A percentile compares a stretch with the other conserved stretches of the same genome.
These are phyloP conservation scores for Gadus macrocephalus DNA, from an alignment of 2,113 vertebrate genomes.

Conservation along the genomic window DNA sequence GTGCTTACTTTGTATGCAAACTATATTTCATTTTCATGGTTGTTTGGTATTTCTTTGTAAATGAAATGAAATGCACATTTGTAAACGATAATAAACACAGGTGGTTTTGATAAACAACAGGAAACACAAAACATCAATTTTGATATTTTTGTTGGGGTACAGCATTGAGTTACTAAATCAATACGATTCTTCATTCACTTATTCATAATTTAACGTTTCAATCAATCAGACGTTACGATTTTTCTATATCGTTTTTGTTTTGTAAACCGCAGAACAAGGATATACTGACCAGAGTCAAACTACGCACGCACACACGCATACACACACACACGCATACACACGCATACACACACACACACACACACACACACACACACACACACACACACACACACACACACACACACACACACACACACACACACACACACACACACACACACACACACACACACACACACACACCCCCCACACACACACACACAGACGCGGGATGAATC, in stretches of 20 bases:
- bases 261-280: neutral
- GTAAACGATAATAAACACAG: too few species aligned
- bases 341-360: neutral
- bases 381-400: neutral
- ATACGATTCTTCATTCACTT: too few species aligned
- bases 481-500: slow-evolving; percentile 9
- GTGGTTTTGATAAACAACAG: too few species aligned
- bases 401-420: slow-evolving; percentile 4
- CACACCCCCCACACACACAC: neutral
- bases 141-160: too few species aligned
- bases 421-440: neutral
- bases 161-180: too few species aligned
- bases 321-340: neutral
- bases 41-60: too few species aligned
- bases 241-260: neutral
- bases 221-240: neutral
- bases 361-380: neutral
- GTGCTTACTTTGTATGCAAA: too few species aligned
- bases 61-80: too few species aligned
- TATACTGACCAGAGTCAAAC: neutral
- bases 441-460: slow-evolving; percentile 1
- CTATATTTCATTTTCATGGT: too few species aligned
- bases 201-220: too few species aligned
- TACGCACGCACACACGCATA: neutral
- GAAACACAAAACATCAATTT: too few species aligned